Evolutionary conservation across 2,888 invertebrate genomes (phyloP).

Genomic region (Arrhopalites spinosus): DNA sequence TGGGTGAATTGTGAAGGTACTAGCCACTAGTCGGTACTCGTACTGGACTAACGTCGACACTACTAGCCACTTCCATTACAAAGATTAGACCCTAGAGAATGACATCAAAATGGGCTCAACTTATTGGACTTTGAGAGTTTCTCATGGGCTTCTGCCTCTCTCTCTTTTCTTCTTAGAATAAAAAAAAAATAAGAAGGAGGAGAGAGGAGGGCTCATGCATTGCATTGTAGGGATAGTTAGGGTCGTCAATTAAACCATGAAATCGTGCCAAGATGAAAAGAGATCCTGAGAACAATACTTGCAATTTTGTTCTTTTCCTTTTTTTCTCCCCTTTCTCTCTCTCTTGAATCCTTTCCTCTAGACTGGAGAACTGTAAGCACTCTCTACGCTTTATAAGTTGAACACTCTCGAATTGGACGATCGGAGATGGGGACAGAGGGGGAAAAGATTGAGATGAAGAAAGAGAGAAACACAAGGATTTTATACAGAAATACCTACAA

Average conservation of each 20-base stretch:
- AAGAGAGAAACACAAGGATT: background rate
- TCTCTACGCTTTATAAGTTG: too few species aligned
- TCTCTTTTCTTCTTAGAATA: too few species aligned
- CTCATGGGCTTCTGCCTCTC: background rate
- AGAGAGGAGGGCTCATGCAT: background rate
- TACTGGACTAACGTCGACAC: too few species aligned
- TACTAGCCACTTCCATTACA: too few species aligned
- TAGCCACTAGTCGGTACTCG: too few species aligned
- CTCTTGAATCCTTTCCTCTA: background rate
- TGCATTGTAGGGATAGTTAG: background rate
- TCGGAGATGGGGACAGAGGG: background rate
- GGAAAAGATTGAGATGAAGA: background rate
- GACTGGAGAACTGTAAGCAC: too few species aligned
- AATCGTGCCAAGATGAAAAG: slow-evolving; percentile 15
- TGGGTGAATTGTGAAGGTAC: too few species aligned
- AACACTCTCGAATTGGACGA: too few species aligned
- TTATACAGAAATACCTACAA: background rate
- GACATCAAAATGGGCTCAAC: too few species aligned
- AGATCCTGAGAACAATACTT: slow-evolving; percentile 1
- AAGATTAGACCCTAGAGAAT: too few species aligned
- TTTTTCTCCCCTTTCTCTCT: background rate
- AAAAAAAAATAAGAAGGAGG: too few species aligned
- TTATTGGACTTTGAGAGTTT: too few species aligned
- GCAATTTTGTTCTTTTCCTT: background rate
- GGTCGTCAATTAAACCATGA: slow-evolving; percentile 24